Percentiles rank a stretch among this genome's conserved stretches.
phyloP scores from a whole-genome alignment of 2,113 vertebrate species.

The Dipodomys spectabilis region DNA sequence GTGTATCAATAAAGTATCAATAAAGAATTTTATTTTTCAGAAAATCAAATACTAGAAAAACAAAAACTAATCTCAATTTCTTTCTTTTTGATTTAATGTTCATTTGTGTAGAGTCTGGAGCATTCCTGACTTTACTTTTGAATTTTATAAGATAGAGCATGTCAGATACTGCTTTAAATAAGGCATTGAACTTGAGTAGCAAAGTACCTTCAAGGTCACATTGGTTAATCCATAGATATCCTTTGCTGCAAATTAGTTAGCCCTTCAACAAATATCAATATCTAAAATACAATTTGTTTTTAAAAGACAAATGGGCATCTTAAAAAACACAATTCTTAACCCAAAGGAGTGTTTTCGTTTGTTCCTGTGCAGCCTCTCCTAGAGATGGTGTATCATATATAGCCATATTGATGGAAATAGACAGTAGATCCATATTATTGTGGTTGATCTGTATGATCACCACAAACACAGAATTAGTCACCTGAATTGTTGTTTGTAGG shows the following conservation, averaged over 20 bases:
- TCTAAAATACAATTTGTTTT: neutral
- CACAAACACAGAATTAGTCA: neutral
- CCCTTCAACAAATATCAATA: neutral
- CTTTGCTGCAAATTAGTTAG: neutral
- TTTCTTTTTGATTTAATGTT: neutral
- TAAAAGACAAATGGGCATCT: neutral
- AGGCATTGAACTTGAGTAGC: neutral
- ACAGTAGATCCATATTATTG: neutral
- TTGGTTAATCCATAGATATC: neutral
- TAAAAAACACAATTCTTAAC: neutral
- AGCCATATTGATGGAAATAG: neutral
- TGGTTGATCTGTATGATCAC: neutral
- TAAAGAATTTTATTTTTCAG: neutral
- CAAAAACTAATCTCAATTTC: neutral
- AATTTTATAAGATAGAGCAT: neutral
- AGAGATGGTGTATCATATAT: neutral
- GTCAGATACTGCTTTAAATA: conserved; percentile 16
- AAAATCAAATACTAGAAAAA: neutral
- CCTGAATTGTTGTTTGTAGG: neutral
- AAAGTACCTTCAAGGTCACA: neutral
- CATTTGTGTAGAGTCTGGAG: neutral
- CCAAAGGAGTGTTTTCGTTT: neutral
- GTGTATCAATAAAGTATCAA: neutral
- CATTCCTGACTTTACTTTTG: neutral
- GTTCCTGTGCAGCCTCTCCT: neutral